These are phyloP conservation scores for Nothocercus julius DNA, from an alignment of 2,113 vertebrate species.

Conservation along the genomic window DNA sequence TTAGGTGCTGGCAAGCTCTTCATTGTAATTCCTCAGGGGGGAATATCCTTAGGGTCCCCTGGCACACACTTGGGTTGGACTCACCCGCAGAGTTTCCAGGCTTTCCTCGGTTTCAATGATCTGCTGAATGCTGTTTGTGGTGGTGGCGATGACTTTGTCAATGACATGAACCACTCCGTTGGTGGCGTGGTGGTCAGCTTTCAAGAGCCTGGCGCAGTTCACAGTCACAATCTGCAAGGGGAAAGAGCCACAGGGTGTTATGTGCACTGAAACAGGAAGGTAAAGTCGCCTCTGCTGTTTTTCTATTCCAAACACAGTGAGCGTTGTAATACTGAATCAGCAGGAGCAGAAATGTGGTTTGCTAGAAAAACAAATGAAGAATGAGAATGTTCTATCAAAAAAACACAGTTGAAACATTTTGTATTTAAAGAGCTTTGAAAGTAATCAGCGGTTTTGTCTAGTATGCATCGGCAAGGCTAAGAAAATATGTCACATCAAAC, in stretches of 20 bases:
- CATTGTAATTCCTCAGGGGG: neutral
- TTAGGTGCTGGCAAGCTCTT: neutral
- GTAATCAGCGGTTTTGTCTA: neutral
- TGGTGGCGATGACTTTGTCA: constrained; percentile 92
- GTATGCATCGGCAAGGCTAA: neutral
- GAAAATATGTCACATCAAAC: neutral
- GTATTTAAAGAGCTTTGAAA: neutral
- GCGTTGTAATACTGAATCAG: neutral
- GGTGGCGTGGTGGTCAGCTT: constrained; percentile 94
- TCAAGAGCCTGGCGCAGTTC: constrained; percentile 95
- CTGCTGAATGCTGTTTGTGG: constrained; percentile 86
- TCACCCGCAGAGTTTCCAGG: constrained; percentile 91
- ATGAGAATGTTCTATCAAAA: neutral
- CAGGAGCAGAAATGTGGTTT: neutral
- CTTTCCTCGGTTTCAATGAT: constrained; percentile 89
- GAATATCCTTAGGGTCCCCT: neutral
- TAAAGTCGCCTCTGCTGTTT: neutral
- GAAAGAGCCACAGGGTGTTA: neutral
- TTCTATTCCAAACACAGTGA: accelerated
- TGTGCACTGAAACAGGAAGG: neutral
- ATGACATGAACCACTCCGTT: constrained; percentile 97
- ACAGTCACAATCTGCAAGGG: constrained; percentile 90
- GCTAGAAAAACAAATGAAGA: neutral
- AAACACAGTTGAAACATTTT: neutral
- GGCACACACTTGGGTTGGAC: neutral